A percentile compares a stretch with the other conserved stretches of the same genome.
These are phyloP conservation scores for Pyrrhia umbra DNA, from an alignment of 2,888 invertebrate genomes.

Conservation along the genomic window DNA sequence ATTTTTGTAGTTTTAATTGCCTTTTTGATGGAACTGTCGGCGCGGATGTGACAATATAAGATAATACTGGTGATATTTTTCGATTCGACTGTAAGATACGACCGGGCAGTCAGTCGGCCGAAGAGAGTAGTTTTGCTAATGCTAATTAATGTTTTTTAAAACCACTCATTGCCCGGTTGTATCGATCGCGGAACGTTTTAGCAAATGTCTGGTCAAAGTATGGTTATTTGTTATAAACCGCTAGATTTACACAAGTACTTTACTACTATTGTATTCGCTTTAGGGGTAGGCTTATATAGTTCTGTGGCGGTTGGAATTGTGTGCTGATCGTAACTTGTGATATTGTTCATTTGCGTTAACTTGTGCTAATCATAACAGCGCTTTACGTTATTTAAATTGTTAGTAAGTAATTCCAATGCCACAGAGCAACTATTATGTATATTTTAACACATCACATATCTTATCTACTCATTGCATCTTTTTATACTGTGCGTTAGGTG, in stretches of 20 bases:
- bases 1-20: conserved; percentile 62
- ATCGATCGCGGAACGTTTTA: conserved; percentile 59
- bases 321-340: conserved; percentile 56
- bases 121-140: conserved; percentile 62
- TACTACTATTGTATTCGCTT: conserved; percentile 81
- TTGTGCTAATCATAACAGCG: conserved; percentile 61
- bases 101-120: conserved; percentile 63
- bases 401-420: conserved; percentile 61
- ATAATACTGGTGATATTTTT: conserved; percentile 82
- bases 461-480: conserved; percentile 85
- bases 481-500: conserved; percentile 85
- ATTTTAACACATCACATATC: conserved; percentile 88
- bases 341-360: conserved; percentile 60
- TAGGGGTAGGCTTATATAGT: conserved; percentile 78
- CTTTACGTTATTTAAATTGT: conserved; percentile 44
- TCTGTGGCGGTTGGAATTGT: conserved; percentile 70
- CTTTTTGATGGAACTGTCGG: conserved; percentile 59
- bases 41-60: conserved; percentile 71
- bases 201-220: conserved; percentile 81
- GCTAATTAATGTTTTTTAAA: conserved; percentile 50
- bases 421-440: conserved; percentile 64
- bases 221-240: conserved; percentile 76
- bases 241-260: conserved; percentile 80
- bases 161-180: conserved; percentile 54
- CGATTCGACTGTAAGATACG: conserved; percentile 66